Conservation (phyloP, 1,140 invertebrate genomes). For the Formica selysi region DNA sequence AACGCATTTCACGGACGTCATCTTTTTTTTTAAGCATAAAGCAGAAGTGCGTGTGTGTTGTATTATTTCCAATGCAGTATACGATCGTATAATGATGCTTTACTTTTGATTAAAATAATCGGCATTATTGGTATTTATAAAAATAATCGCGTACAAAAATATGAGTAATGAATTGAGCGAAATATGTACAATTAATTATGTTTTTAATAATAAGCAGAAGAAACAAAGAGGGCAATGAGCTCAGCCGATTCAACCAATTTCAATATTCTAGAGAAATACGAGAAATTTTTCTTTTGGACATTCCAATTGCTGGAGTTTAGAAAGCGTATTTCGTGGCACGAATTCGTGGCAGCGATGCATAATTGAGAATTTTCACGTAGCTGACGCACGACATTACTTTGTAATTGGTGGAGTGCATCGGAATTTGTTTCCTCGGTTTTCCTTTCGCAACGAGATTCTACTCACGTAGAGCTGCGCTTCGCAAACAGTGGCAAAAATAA, state of each 20-base stretch:
- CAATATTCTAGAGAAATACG: slow-evolving; percentile 22
- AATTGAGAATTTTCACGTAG: slow-evolving; percentile 62
- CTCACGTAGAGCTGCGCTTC: slow-evolving; percentile 42
- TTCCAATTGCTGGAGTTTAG: slow-evolving; percentile 33
- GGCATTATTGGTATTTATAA: background rate
- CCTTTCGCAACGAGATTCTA: slow-evolving; percentile 26
- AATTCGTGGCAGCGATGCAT: slow-evolving; percentile 45
- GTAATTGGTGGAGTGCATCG: slow-evolving; percentile 48
- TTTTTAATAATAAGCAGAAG: background rate
- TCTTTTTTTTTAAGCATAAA: background rate
- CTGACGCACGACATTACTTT: slow-evolving; percentile 54
- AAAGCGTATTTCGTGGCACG: slow-evolving; percentile 51
- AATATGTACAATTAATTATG: background rate
- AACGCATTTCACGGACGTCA: slow-evolving; percentile 24
- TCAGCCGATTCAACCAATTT: background rate
- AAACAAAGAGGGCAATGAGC: background rate
- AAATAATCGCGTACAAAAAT: background rate
- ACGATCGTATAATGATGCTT: background rate
- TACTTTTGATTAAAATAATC: background rate
- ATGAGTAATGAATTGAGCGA: background rate
- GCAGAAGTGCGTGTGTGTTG: too few species aligned
- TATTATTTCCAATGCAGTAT: background rate
- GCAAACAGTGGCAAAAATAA: slow-evolving; percentile 24
- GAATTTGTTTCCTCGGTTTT: slow-evolving; percentile 47
- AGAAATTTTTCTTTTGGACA: slow-evolving; percentile 46